Evolutionary conservation across 2,797 vertebrate genomes (phyloP).

Genomic region (Urocyon cinereoargenteus): DNA sequence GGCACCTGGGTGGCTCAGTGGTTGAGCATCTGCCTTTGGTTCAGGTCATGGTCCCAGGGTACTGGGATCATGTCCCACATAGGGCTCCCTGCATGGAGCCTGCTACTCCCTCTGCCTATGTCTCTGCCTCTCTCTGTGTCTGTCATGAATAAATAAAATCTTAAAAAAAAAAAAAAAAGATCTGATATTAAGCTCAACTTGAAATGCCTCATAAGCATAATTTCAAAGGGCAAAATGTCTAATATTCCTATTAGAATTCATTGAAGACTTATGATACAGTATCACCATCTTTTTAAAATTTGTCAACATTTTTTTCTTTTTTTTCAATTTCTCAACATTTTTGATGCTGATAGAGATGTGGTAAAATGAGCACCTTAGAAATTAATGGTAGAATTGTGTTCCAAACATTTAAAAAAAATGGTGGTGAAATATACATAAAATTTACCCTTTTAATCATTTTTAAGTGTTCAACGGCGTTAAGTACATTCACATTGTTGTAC

Average conservation of each 20-base stretch:
- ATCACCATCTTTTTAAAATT: not conserved
- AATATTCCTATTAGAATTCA: not conserved
- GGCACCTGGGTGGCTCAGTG: no score
- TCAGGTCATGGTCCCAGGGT: no score
- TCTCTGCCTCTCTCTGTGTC: no score
- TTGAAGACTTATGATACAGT: not conserved
- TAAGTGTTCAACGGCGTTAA: not conserved
- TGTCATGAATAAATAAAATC: no score
- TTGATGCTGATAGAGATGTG: slow-evolving; percentile 19
- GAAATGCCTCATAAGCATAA: slow-evolving; percentile 32
- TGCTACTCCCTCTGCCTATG: no score
- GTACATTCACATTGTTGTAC: not conserved
- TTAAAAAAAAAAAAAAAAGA: not conserved
- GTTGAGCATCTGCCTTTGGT: no score
- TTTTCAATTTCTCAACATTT: not conserved
- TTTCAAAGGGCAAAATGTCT: slow-evolving; percentile 25
- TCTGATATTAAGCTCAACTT: slow-evolving; percentile 5
- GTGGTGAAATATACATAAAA: slow-evolving; percentile 18
- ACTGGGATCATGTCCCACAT: no score
- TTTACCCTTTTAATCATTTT: not conserved
- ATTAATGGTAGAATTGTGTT: not conserved
- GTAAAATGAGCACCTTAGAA: not conserved
- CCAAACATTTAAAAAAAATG: not conserved
- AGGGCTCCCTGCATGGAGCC: no score
- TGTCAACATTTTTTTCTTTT: not conserved